phyloP scores from a whole-genome alignment of 2,888 invertebrate species.

The Dicroscelio sp. region DNA sequence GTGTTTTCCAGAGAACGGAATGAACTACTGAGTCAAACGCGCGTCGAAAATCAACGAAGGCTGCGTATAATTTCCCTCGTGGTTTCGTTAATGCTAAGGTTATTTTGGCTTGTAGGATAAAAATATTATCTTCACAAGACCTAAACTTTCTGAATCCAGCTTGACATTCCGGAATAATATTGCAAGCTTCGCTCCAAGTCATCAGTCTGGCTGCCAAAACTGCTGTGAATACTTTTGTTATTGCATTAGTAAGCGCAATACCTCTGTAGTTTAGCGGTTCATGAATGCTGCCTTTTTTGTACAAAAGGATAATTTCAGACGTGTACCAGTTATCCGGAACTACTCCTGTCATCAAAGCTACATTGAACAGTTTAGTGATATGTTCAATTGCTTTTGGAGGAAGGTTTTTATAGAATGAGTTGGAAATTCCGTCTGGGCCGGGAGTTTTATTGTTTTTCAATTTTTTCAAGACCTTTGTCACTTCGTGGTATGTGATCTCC shows the following conservation, averaged over 20 bases:
- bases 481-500: not conserved
- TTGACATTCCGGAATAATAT: too few species aligned
- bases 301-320: not conserved
- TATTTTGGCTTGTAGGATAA: too few species aligned
- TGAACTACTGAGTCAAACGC: conserved; percentile 82
- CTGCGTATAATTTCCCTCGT: conserved; percentile 73
- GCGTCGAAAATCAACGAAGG: conserved; percentile 81
- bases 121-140: too few species aligned
- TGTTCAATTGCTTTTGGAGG: not conserved
- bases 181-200: too few species aligned
- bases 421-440: not conserved
- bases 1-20: conserved; percentile 69
- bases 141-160: too few species aligned
- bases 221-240: too few species aligned
- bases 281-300: not conserved
- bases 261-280: too few species aligned
- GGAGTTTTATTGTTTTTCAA: not conserved
- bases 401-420: not conserved
- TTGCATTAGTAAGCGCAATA: too few species aligned
- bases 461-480: not conserved
- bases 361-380: not conserved
- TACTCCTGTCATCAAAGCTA: not conserved
- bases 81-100: too few species aligned
- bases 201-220: too few species aligned
- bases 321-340: not conserved